phyloP scores from a whole-genome alignment of 2,113 vertebrate genomes.

The Macrotus californicus region DNA sequence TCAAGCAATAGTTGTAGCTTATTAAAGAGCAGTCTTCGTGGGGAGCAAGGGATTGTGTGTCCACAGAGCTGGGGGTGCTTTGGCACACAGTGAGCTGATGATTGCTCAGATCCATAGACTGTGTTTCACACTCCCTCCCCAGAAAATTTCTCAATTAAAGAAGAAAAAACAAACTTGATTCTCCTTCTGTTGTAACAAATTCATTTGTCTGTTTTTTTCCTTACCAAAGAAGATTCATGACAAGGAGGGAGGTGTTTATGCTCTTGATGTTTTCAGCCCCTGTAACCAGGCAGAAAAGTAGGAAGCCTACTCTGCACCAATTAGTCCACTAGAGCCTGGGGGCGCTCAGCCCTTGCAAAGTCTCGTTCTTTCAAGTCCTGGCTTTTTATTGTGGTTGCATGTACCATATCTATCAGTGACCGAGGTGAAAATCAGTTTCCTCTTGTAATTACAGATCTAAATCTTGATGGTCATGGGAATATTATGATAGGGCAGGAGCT shows the following conservation, averaged over 20 bases:
- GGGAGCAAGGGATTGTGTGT: background rate
- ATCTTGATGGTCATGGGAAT: background rate
- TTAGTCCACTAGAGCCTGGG: background rate
- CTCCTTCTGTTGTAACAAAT: background rate
- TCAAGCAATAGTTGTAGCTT: background rate
- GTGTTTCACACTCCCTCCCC: background rate
- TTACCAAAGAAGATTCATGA: background rate
- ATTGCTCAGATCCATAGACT: background rate
- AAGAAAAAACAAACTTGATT: background rate
- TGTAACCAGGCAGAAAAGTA: background rate
- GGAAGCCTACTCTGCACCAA: background rate
- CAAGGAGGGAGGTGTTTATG: background rate
- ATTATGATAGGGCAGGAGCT: background rate
- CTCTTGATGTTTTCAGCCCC: background rate
- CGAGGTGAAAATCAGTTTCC: constrained; percentile 21
- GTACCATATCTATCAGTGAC: background rate
- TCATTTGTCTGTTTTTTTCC: background rate
- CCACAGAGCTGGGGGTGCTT: background rate
- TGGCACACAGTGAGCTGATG: background rate
- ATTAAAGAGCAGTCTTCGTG: background rate
- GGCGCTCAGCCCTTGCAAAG: background rate
- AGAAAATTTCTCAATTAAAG: background rate
- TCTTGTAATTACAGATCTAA: constrained; percentile 45
- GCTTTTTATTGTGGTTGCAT: background rate
- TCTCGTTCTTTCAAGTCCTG: constrained; percentile 34